Conservation (phyloP, 2,113 vertebrate species). For the Platycercus adscitus region DNA sequence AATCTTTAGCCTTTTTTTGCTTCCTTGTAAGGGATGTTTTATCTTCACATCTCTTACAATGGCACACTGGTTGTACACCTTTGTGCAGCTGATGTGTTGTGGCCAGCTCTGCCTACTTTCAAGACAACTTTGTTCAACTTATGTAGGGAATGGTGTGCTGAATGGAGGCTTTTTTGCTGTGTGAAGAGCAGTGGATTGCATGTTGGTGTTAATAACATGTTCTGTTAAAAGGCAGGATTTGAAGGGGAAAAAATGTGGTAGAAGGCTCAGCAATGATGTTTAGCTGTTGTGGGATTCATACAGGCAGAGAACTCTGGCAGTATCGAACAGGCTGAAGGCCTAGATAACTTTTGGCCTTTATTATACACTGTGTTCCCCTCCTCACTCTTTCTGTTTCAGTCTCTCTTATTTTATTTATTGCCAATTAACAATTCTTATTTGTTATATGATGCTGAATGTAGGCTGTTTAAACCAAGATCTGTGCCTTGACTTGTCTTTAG, state of each 20-base stretch:
- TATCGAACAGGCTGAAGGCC: background rate
- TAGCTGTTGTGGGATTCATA: background rate
- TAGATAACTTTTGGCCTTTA: background rate
- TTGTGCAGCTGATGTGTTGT: background rate
- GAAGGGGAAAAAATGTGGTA: background rate
- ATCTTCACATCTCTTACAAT: background rate
- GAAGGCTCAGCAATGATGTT: background rate
- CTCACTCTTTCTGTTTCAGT: background rate
- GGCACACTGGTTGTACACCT: background rate
- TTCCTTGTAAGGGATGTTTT: background rate
- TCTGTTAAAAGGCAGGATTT: background rate
- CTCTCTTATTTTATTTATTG: background rate
- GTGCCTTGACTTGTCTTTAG: background rate
- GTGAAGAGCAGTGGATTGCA: background rate
- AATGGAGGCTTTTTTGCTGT: background rate
- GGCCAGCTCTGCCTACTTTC: background rate
- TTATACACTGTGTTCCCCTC: background rate
- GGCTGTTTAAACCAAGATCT: background rate
- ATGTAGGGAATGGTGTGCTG: background rate
- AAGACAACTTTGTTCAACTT: background rate
- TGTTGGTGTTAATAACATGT: background rate
- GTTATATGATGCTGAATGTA: background rate
- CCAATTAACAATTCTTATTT: background rate
- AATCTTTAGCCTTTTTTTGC: background rate
- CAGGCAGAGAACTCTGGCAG: background rate